A percentile compares a stretch with the other conserved stretches of the same genome.
Evolutionary conservation across 2,888 invertebrate species (phyloP).

Genomic region (Chrysodeixis includens): DNA sequence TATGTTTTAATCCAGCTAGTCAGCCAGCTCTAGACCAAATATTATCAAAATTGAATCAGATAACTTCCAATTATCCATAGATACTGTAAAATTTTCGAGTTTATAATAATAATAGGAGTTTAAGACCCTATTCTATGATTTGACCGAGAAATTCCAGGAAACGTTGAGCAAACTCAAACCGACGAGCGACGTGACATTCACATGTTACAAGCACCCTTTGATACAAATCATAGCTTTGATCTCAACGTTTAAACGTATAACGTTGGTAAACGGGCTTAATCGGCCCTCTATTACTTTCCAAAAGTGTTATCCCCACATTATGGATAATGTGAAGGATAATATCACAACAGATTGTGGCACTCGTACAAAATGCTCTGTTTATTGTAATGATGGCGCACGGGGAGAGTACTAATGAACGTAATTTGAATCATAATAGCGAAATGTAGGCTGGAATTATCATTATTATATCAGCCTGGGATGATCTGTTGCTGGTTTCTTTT

Average conservation of each 20-base stretch:
- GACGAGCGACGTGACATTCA: background rate
- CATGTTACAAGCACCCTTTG: background rate
- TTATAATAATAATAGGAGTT: too few relatives aligned
- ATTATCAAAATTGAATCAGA: too few relatives aligned
- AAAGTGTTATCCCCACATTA: slow-evolving; percentile 34
- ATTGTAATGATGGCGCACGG: background rate
- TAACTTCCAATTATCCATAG: too few relatives aligned
- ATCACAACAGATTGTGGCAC: slow-evolving; percentile 9
- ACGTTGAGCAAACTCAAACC: background rate
- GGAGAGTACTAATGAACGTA: background rate
- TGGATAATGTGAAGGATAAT: slow-evolving; percentile 24
- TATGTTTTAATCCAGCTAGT: too few relatives aligned
- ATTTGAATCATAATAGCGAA: background rate
- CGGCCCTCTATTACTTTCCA: slow-evolving; percentile 34
- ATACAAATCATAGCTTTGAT: slow-evolving; percentile 30
- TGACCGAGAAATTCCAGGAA: background rate
- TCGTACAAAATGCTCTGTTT: slow-evolving; percentile 15
- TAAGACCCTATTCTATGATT: background rate
- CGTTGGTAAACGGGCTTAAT: slow-evolving; percentile 27
- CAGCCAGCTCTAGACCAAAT: too few relatives aligned
- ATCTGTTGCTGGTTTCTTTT: too few relatives aligned
- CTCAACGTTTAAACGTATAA: slow-evolving; percentile 33
- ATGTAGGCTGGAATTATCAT: too few relatives aligned
- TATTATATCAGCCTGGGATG: too few relatives aligned
- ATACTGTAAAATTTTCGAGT: too few relatives aligned